Evolutionary conservation across 2,113 vertebrate genomes (phyloP).

Genomic region (Numenius arquata): DNA sequence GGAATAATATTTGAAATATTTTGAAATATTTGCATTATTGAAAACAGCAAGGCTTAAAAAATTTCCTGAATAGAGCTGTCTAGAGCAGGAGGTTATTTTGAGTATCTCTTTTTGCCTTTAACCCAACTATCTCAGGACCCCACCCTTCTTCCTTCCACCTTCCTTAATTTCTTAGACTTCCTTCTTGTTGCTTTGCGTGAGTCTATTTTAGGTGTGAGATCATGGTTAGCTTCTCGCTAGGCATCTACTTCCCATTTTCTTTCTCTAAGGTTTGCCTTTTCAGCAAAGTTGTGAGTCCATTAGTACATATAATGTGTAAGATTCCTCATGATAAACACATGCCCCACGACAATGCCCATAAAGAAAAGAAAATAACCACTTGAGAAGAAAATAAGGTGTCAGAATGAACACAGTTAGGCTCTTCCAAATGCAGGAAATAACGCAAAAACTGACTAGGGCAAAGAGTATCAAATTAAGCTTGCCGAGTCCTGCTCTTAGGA

Average conservation of each 20-base stretch:
- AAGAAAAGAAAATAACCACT: background rate
- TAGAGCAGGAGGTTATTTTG: slow-evolving; percentile 15
- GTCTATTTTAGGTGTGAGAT: slow-evolving; percentile 31
- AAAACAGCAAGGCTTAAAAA: background rate
- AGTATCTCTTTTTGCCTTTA: slow-evolving; percentile 11
- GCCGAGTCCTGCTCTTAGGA: background rate
- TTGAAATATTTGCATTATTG: background rate
- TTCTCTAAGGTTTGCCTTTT: slow-evolving; percentile 5
- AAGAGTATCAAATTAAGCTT: background rate
- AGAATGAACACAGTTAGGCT: background rate
- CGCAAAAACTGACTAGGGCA: background rate
- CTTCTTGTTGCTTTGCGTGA: slow-evolving; percentile 20
- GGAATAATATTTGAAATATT: background rate
- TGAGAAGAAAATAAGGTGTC: background rate
- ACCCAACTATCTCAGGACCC: slow-evolving; percentile 51
- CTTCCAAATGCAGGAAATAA: background rate
- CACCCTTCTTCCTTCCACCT: slow-evolving; percentile 67
- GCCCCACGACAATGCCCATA: background rate
- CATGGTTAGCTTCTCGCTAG: background rate
- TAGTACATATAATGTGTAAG: background rate
- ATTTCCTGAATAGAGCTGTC: slow-evolving; percentile 53
- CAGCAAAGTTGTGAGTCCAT: background rate
- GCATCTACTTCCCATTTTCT: slow-evolving; percentile 48
- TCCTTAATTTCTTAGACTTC: slow-evolving; percentile 65
- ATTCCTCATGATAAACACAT: background rate